Evolutionary conservation across 23 tunicate genomes (phyloP), one percentile per base, ranked within the genome.

Genomic region (Styela clava): DNA sequence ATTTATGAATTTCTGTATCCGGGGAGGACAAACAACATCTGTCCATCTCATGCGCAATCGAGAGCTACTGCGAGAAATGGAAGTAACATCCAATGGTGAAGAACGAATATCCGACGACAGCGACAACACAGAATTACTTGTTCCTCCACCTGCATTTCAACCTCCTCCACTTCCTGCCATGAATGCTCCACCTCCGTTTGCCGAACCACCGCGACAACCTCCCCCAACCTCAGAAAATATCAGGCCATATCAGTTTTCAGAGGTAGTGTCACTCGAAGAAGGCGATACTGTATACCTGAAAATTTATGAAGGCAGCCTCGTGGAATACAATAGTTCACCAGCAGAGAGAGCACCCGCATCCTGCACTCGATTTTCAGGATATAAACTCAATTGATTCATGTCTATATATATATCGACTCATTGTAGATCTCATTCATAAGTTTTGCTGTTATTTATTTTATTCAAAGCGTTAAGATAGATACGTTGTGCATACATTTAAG

Each of bases 231-330:
- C 35, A 31, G 77, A 71, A 33, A 34, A 27, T 3, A n/a, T 71
- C 77, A 71, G 77, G 35, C 77, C 77, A 3, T 71, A 71, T 35
- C 77, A 71, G 29, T 71, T 71, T 34, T 28, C 24, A 21, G 37
- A 71, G 16, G 77, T 71, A 16, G 77, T 32, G 18, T 28, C 35
- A 3, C 35, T 71, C 3, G 77, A 71, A 21, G 34, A 21, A 7
- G 34, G 34, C 12, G 77, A 71, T 71, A n/a, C 27, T 21, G 3
- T 71, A 21, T 34, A 71, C 3, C 2, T 71, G 35, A 30, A 31
- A 32, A 26, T 71, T 3, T 5, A 33, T 20, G 5, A 71, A 30
- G 77, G 77, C 3, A 30, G 35, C 35, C 34, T 71, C 34, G 77
- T 34, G 34, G 77, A 71, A 71, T 71, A 71, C 34, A 71, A 33